phyloP scores from a whole-genome alignment of 2,113 vertebrate genomes.

The Equus quagga region DNA sequence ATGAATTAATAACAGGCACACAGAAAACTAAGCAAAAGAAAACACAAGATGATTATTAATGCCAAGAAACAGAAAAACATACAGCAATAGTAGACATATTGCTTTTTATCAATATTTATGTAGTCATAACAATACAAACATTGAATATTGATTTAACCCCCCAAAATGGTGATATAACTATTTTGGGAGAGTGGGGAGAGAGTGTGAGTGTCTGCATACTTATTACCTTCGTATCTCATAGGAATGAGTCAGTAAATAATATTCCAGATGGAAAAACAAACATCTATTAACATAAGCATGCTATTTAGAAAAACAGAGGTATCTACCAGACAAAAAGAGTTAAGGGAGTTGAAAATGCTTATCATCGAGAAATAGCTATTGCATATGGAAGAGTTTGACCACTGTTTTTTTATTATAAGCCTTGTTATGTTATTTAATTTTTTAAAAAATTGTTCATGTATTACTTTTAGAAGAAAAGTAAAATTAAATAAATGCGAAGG shows the following conservation, averaged over 20 bases:
- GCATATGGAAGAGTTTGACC: no score
- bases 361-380: no score
- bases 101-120: no score
- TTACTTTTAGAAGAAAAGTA: neutral
- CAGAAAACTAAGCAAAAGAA: no score
- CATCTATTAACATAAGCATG: neutral
- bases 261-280: neutral
- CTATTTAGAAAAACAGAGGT: neutral
- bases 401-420: neutral
- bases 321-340: neutral
- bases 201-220: fast-evolving
- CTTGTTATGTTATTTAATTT: neutral
- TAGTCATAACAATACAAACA: neutral
- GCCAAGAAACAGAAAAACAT: no score
- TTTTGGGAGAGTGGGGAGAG: no score
- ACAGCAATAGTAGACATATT: no score
- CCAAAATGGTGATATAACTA: neutral
- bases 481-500: no score
- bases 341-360: neutral
- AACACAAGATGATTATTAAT: no score
- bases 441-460: neutral
- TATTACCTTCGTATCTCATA: neutral
- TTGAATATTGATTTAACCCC: neutral
- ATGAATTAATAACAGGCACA: no score
- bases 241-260: neutral